Conservation (phyloP, 2,888 invertebrate species). For the Emmelina monodactyla region DNA sequence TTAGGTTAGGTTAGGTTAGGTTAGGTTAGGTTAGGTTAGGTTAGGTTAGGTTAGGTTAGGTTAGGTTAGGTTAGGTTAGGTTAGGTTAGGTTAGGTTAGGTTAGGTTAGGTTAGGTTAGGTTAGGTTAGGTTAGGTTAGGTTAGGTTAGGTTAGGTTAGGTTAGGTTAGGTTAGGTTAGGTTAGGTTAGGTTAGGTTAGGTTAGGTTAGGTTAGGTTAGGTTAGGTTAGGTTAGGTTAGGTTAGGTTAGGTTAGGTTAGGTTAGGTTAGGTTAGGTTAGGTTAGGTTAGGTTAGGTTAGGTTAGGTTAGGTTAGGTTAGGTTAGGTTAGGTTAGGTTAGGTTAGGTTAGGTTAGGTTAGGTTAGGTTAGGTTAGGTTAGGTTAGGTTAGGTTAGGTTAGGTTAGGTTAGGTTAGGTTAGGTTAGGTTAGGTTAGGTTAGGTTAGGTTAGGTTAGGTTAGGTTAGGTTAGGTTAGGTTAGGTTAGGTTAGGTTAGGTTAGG, state of each 20-base stretch:
- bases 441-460: conserved; percentile 5
- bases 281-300: conserved; percentile 8
- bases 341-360: conserved; percentile 6
- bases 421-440: conserved; percentile 6
- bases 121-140: conserved; percentile 1
- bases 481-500: conserved; percentile 7
- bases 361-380: conserved; percentile 5
- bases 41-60: conserved; percentile 10
- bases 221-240: conserved; percentile 8
- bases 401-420: conserved; percentile 6
- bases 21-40: conserved; percentile 11
- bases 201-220: conserved; percentile 9
- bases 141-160: conserved; percentile 3
- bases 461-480: conserved; percentile 7
- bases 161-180: conserved; percentile 7
- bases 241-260: conserved; percentile 9
- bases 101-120: conserved; percentile 1
- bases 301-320: conserved; percentile 8
- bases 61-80: conserved; percentile 5
- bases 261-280: conserved; percentile 8
- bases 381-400: conserved; percentile 4
- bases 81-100: not conserved
- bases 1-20: conserved; percentile 10
- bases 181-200: conserved; percentile 9
- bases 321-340: conserved; percentile 5